Evolutionary conservation across 1,140 invertebrate genomes (phyloP).

Genomic region (Piezodorus guildinii): DNA sequence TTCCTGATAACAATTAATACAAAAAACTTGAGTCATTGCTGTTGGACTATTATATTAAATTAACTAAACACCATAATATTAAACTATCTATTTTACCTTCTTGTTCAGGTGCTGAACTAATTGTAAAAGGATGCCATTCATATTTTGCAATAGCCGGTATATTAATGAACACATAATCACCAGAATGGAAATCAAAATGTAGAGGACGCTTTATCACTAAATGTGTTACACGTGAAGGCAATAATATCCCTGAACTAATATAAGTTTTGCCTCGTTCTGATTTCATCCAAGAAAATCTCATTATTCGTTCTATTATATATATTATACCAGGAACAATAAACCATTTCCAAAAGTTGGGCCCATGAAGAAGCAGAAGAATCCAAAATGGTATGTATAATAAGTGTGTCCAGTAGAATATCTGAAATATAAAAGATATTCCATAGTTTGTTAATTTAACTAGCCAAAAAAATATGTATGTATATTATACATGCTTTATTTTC

Average conservation of each 20-base stretch:
- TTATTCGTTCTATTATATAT: slow-evolving; percentile 65
- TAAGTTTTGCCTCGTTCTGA: slow-evolving; percentile 65
- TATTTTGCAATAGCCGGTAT: slow-evolving; percentile 83
- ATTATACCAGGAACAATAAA: slow-evolving; percentile 71
- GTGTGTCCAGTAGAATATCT: slow-evolving; percentile 94
- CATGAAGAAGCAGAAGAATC: slow-evolving; percentile 75
- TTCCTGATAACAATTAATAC: no score
- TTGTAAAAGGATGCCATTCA: slow-evolving; percentile 96
- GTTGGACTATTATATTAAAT: no score
- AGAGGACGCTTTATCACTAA: slow-evolving; percentile 74
- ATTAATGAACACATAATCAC: slow-evolving; percentile 90
- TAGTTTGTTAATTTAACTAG: no score
- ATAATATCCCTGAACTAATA: slow-evolving; percentile 69
- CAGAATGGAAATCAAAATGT: slow-evolving; percentile 80
- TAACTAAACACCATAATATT: slow-evolving; percentile 55
- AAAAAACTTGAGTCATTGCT: no score
- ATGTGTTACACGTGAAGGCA: slow-evolving; percentile 78
- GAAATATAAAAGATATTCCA: slow-evolving; percentile 21
- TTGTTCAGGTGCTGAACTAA: slow-evolving; percentile 89
- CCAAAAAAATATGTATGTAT: no score
- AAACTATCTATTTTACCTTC: slow-evolving; percentile 47
- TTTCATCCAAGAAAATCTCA: slow-evolving; percentile 49
- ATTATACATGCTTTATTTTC: no score
- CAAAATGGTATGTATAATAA: slow-evolving; percentile 82
- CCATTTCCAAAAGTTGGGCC: slow-evolving; percentile 93